Percentiles rank a stretch among this genome's conserved stretches.
phyloP scores from a whole-genome alignment of 2,888 invertebrate genomes.

The Eilema sororculum region DNA sequence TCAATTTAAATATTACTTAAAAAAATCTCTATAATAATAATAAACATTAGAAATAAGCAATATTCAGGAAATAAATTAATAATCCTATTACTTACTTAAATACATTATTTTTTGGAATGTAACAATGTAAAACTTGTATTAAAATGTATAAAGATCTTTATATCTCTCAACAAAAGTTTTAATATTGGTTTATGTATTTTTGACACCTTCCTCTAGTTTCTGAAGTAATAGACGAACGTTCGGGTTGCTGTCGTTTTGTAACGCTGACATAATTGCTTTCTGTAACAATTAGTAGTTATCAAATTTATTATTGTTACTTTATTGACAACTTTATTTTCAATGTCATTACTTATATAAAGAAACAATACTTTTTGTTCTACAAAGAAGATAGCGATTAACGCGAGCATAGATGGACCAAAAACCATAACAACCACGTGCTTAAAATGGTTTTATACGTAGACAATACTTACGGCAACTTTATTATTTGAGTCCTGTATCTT shows the following conservation, averaged over 20 bases:
- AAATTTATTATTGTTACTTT: too few species aligned
- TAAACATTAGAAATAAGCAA: not conserved
- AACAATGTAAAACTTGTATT: not conserved
- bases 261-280: constrained; percentile 67
- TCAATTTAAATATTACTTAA: not conserved
- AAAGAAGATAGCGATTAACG: too few species aligned
- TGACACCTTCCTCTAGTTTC: constrained; percentile 60
- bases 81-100: not conserved
- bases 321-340: too few species aligned
- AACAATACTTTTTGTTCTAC: too few species aligned
- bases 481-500: constrained; percentile 83
- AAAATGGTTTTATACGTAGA: too few species aligned
- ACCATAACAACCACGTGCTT: too few species aligned
- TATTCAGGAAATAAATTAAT: not conserved
- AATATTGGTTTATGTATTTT: constrained; percentile 23
- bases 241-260: constrained; percentile 63
- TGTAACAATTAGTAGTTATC: constrained; percentile 60
- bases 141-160: not conserved
- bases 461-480: constrained; percentile 67
- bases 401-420: too few species aligned
- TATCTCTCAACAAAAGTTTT: not conserved
- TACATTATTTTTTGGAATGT: not conserved
- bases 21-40: not conserved
- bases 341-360: too few species aligned
- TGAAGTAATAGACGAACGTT: constrained; percentile 61